A percentile compares a stretch with the other conserved stretches of the same genome.
Conservation (phyloP, 2,113 vertebrate genomes). For the Semnopithecus entellus region DNA sequence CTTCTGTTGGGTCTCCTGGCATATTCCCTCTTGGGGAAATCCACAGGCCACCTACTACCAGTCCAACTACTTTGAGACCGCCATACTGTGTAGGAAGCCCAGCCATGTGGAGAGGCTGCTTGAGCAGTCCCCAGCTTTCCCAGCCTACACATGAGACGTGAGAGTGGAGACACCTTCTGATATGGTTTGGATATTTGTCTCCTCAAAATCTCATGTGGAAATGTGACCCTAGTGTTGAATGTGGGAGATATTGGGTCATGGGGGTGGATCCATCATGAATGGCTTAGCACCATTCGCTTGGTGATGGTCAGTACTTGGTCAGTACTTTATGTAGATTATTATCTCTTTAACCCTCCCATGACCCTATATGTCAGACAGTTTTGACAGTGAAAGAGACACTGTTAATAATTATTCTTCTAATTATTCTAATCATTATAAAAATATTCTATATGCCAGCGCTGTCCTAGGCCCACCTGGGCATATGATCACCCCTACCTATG, state of each 20-base stretch:
- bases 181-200: too few species aligned
- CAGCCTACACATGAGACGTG: background rate
- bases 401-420: background rate
- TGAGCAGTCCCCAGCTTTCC: background rate
- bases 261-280: too few species aligned
- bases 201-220: too few species aligned
- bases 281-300: too few species aligned
- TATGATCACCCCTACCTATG: background rate
- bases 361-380: background rate
- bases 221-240: too few species aligned
- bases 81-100: background rate
- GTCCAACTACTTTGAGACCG: background rate
- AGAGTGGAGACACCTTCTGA: background rate
- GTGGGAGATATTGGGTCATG: too few species aligned
- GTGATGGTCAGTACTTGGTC: background rate
- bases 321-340: background rate
- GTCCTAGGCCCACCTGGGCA: background rate
- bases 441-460: too few species aligned
- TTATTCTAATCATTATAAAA: background rate
- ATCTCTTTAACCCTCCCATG: background rate
- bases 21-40: background rate
- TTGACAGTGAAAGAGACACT: background rate
- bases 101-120: background rate
- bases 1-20: background rate
- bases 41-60: background rate